Conservation (phyloP, 2,797 vertebrate genomes). For the Apogon hyalosoma region DNA sequence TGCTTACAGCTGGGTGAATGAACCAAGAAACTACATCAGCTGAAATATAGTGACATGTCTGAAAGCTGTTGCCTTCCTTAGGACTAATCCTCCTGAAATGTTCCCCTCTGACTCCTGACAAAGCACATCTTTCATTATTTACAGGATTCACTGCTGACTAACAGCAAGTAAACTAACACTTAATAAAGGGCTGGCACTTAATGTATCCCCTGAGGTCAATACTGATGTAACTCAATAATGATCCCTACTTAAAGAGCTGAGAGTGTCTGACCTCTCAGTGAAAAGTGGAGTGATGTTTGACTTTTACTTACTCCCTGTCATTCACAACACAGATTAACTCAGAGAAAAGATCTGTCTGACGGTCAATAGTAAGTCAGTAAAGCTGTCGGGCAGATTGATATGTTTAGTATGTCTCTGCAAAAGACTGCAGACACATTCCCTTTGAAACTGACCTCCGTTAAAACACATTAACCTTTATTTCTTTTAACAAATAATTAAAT, state of each 20-base stretch:
- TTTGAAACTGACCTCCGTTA: slow-evolving; percentile 19
- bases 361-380: slow-evolving; percentile 36
- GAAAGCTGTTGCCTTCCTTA: background rate
- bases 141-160: slow-evolving; percentile 21
- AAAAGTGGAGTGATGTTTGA: slow-evolving; percentile 30
- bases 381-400: slow-evolving; percentile 25
- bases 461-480: slow-evolving; percentile 3
- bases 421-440: slow-evolving; percentile 1
- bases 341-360: slow-evolving; percentile 9
- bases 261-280: slow-evolving; percentile 22
- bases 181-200: slow-evolving; percentile 25
- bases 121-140: background rate
- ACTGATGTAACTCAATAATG: slow-evolving; percentile 30
- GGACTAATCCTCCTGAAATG: background rate
- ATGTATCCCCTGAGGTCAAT: slow-evolving; percentile 31
- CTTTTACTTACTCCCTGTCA: slow-evolving; percentile 25
- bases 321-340: slow-evolving; percentile 27
- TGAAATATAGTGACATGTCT: slow-evolving; percentile 2
- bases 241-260: slow-evolving; percentile 31
- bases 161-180: slow-evolving; percentile 15
- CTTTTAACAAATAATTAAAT: slow-evolving; percentile 2
- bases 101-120: background rate
- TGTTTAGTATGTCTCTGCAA: slow-evolving; percentile 8
- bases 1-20: too few relatives aligned
- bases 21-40: background rate